Percentiles rank a stretch among this genome's conserved stretches.
Evolutionary conservation across 2,888 invertebrate species (phyloP).

Genomic region (Lepas anatifera): DNA sequence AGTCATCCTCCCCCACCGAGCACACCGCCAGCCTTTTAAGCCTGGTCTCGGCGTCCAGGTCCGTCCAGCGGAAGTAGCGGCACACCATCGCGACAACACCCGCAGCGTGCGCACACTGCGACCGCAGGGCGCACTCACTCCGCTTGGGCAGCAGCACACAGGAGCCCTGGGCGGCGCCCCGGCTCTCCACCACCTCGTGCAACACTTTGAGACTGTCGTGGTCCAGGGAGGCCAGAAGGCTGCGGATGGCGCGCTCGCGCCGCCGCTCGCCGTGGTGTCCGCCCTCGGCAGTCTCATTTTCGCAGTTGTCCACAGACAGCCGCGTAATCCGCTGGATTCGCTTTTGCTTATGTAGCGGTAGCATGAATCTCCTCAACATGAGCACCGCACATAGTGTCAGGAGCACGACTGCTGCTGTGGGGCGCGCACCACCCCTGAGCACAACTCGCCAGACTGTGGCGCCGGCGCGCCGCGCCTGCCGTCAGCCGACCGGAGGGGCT

Average conservation of each 20-base stretch:
- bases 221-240: conserved; percentile 67
- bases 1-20: conserved; percentile 73
- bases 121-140: conserved; percentile 83
- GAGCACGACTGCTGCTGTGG: conserved; percentile 96
- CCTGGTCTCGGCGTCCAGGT: conserved; percentile 59
- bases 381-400: conserved; percentile 75
- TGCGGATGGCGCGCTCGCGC: conserved; percentile 65
- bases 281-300: too few relatives aligned
- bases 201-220: conserved; percentile 52
- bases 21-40: conserved; percentile 71
- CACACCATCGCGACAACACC: conserved; percentile 65
- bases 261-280: conserved; percentile 67
- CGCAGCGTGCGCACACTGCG: conserved; percentile 64
- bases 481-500: conserved; percentile 50
- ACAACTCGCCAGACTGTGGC: conserved; percentile 84
- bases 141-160: conserved; percentile 36
- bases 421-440: conserved; percentile 93
- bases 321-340: conserved; percentile 89
- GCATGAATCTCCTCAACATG: conserved; percentile 54
- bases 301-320: conserved; percentile 88
- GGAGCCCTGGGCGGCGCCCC: conserved; percentile 55
- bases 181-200: conserved; percentile 51
- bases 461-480: conserved; percentile 81
- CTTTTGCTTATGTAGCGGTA: conserved; percentile 59
- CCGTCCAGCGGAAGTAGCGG: conserved; percentile 56